Evolutionary conservation across 2,888 invertebrate species (phyloP).

Genomic region (Ametastegia equiseti): DNA sequence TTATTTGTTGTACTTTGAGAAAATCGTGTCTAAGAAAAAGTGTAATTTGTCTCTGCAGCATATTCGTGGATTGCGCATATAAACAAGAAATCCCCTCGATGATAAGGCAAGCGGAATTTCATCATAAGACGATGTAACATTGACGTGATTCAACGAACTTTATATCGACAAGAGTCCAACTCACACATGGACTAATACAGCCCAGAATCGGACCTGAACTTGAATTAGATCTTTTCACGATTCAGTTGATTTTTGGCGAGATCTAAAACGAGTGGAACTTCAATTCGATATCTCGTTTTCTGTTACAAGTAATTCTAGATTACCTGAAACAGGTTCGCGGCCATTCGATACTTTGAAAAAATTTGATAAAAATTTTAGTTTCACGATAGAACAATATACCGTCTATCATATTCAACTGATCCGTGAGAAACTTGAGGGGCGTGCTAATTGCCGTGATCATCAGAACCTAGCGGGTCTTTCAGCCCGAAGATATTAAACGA

Average conservation of each 20-base stretch:
- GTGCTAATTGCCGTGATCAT: not conserved
- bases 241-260: not conserved
- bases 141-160: constrained; percentile 22
- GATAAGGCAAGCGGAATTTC: not conserved
- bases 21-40: not conserved
- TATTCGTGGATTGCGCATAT: not conserved
- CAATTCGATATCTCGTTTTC: not conserved
- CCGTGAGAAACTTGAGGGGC: not conserved
- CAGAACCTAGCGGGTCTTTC: not conserved
- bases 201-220: not conserved
- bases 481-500: not conserved
- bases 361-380: not conserved
- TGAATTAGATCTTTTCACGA: not conserved
- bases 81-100: constrained; percentile 10
- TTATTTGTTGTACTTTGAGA: not conserved
- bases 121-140: not conserved
- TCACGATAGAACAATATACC: no score
- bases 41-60: constrained; percentile 31
- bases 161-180: not conserved
- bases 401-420: not conserved
- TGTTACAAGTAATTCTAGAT: not conserved
- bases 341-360: not conserved
- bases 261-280: not conserved
- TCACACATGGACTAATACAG: not conserved
- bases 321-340: not conserved